Percentiles rank a stretch among this genome's conserved stretches.
These are phyloP conservation scores for Amphimedon queenslandica DNA, from an alignment of 37 sponge, comb jelly and placozoan genomes.

Conservation along the genomic window DNA sequence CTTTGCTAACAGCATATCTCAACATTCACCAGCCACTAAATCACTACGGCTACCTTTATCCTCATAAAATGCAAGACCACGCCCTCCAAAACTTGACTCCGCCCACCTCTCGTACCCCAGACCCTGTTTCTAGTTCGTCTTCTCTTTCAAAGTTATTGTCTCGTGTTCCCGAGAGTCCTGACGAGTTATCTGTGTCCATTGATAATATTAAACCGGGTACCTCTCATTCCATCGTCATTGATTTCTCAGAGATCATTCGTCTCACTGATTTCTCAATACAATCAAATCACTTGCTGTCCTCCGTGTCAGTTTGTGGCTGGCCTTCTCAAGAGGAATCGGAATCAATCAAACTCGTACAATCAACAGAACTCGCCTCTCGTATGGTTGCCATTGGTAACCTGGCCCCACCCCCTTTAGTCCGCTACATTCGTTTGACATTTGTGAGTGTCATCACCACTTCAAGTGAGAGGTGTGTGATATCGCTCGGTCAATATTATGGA, in stretches of 20 bases:
- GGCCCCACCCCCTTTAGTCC: conserved; percentile 75
- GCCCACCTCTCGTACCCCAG: background rate
- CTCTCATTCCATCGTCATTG: conserved; percentile 52
- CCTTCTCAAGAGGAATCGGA: conserved; percentile 19
- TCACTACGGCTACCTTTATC: background rate
- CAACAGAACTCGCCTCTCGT: conserved; percentile 53
- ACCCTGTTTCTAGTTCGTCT: background rate
- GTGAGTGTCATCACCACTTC: conserved; percentile 27
- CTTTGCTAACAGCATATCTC: background rate
- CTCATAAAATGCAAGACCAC: background rate
- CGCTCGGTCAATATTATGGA: conserved; percentile 62
- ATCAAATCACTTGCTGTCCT: conserved; percentile 36
- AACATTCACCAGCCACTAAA: conserved; percentile 25
- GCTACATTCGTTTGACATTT: conserved; percentile 60
- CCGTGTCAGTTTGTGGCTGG: conserved; percentile 83
- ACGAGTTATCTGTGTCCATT: conserved; percentile 50
- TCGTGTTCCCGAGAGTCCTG: background rate
- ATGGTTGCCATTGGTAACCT: conserved; percentile 70
- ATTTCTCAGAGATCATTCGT: conserved; percentile 37
- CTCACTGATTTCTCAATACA: conserved; percentile 78
- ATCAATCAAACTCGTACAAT: conserved; percentile 56
- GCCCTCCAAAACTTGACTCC: background rate
- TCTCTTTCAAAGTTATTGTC: background rate
- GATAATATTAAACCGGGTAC: conserved; percentile 57
- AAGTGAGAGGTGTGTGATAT: conserved; percentile 37